phyloP scores from a whole-genome alignment of 2,888 invertebrate genomes.

The Habrosyne pyritoides region DNA sequence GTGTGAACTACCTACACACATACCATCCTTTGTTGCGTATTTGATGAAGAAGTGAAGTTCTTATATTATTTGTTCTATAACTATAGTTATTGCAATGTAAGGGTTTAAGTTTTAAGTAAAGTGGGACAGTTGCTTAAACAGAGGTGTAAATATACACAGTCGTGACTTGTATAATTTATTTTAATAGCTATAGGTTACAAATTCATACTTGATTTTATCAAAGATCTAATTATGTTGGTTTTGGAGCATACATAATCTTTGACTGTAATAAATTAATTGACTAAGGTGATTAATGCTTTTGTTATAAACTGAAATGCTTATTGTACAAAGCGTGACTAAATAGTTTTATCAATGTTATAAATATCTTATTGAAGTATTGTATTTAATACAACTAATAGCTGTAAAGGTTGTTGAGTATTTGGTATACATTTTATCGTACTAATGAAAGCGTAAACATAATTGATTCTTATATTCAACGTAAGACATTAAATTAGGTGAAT shows the following conservation, averaged over 20 bases:
- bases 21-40: background rate
- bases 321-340: conserved; percentile 1
- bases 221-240: background rate
- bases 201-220: background rate
- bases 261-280: background rate
- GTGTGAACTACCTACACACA: background rate
- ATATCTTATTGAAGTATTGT: background rate
- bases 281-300: background rate
- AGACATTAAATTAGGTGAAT: too few relatives aligned
- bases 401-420: background rate
- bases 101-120: background rate
- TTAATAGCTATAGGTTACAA: background rate
- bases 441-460: too few relatives aligned
- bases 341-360: background rate
- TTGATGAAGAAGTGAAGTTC: too few relatives aligned
- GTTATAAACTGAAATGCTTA: background rate
- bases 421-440: too few relatives aligned
- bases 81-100: too few relatives aligned
- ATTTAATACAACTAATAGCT: background rate
- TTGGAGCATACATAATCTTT: background rate
- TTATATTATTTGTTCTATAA: background rate
- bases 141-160: background rate
- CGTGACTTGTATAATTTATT: background rate
- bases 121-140: background rate
- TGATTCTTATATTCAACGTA: too few relatives aligned